Percentiles rank a stretch among this genome's conserved stretches.
Conservation (phyloP, 2,888 invertebrate species). For the Pandemis heparana region DNA sequence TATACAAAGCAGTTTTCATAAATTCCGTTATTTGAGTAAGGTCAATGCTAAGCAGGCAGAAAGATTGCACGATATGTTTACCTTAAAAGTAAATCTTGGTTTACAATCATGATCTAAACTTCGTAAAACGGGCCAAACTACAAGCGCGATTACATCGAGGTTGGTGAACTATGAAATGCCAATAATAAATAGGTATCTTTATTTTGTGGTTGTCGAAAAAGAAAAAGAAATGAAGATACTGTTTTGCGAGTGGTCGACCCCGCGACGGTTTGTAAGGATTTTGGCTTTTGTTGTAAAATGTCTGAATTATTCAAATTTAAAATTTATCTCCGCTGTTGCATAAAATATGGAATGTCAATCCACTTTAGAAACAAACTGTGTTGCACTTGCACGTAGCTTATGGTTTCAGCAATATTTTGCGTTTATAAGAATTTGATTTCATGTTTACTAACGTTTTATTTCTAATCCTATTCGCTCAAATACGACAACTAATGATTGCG, state of each 20-base stretch:
- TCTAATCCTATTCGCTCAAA: too few relatives aligned
- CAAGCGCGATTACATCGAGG: constrained; percentile 51
- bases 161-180: constrained; percentile 49
- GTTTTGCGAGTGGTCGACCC: constrained; percentile 5
- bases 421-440: not conserved
- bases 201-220: constrained; percentile 30
- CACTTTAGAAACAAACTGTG: not conserved
- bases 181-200: constrained; percentile 31
- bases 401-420: not conserved
- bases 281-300: constrained; percentile 2
- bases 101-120: constrained; percentile 72
- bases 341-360: not conserved
- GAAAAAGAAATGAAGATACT: constrained; percentile 11
- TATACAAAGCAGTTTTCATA: constrained; percentile 21
- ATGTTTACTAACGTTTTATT: too few relatives aligned
- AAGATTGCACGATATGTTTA: constrained; percentile 69
- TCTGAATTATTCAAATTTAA: constrained; percentile 25
- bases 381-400: not conserved
- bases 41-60: constrained; percentile 49
- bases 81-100: constrained; percentile 69
- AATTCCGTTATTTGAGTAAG: constrained; percentile 48
- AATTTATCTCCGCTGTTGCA: constrained; percentile 12
- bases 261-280: not conserved
- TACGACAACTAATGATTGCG: too few relatives aligned
- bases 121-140: constrained; percentile 65